These are phyloP conservation scores for Aurelia sp. DNA, from an alignment of 30 jellyfish, hydroid and myxozoan genomes.

Conservation along the genomic window DNA sequence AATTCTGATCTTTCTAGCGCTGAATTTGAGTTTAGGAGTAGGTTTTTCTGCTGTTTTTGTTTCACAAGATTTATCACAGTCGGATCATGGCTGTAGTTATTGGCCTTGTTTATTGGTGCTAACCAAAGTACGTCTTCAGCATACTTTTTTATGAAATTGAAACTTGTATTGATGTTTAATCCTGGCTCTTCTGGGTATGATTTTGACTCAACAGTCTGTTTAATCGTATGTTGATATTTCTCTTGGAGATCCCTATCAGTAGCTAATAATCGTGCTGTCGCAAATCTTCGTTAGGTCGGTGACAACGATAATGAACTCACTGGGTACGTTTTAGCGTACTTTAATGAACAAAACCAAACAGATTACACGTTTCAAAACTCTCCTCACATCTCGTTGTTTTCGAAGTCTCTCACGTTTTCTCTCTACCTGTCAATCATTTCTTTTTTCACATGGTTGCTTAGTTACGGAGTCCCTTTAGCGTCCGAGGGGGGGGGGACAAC, in stretches of 20 bases:
- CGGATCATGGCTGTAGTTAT: neutral
- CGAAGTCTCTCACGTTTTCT: conserved; percentile 1
- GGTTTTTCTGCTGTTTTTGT: neutral
- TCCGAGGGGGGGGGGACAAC: conserved; percentile 40
- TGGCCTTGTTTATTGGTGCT: neutral
- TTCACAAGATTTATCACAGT: too few relatives aligned
- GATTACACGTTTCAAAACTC: conserved; percentile 4
- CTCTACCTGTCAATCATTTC: conserved; percentile 21
- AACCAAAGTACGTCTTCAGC: neutral
- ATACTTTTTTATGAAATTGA: neutral
- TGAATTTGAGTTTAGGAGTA: neutral
- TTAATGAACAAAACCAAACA: conserved; percentile 3
- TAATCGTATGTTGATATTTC: neutral
- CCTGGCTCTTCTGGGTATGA: conserved; percentile 16
- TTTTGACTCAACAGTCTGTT: neutral
- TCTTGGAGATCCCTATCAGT: neutral
- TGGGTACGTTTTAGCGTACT: conserved; percentile 27
- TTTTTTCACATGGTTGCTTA: conserved; percentile 9
- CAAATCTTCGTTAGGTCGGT: conserved; percentile 30
- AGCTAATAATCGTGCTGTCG: conserved; percentile 25
- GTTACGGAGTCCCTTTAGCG: conserved; percentile 38
- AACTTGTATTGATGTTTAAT: neutral
- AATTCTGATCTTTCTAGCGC: neutral
- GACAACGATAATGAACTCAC: conserved; percentile 33
- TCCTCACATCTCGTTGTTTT: conserved; percentile 34